These are phyloP conservation scores for Polyodon spathula DNA, from an alignment of 2,113 vertebrate species.

Conservation along the genomic window DNA sequence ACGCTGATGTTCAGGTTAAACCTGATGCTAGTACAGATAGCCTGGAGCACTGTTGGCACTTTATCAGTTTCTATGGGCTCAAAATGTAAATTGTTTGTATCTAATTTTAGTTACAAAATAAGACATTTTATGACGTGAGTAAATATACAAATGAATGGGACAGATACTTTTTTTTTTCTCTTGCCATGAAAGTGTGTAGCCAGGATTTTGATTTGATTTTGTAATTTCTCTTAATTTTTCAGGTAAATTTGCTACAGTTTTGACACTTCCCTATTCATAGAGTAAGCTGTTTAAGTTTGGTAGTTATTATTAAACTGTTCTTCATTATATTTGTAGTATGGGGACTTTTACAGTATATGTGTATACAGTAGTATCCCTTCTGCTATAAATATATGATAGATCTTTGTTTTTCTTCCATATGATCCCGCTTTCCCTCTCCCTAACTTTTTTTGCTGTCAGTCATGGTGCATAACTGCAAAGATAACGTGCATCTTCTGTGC, in stretches of 20 bases:
- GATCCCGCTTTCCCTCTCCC: too few species aligned
- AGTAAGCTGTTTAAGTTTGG: background rate
- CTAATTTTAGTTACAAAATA: slow-evolving; percentile 13
- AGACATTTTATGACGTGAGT: slow-evolving; percentile 5
- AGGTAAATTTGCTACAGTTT: background rate
- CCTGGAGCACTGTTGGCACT: slow-evolving; percentile 28
- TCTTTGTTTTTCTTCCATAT: too few species aligned
- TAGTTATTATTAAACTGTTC: too few species aligned
- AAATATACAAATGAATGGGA: slow-evolving; percentile 6
- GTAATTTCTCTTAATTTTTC: background rate
- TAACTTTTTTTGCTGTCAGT: too few species aligned
- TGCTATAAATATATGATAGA: too few species aligned
- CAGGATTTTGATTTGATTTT: background rate
- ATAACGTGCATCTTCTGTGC: too few species aligned
- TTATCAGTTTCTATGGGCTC: slow-evolving; percentile 32
- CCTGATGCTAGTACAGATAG: slow-evolving; percentile 28
- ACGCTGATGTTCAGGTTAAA: slow-evolving; percentile 30
- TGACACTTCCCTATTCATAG: background rate
- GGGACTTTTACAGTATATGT: too few species aligned
- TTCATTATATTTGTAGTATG: too few species aligned
- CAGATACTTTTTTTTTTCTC: background rate
- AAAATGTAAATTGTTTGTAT: slow-evolving; percentile 29
- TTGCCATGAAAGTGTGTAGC: background rate
- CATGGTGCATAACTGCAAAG: too few species aligned
- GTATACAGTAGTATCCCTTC: too few species aligned